These are phyloP conservation scores for Mormyrops boulengeri DNA, from an alignment of 2,797 vertebrate genomes.

Conservation along the genomic window DNA sequence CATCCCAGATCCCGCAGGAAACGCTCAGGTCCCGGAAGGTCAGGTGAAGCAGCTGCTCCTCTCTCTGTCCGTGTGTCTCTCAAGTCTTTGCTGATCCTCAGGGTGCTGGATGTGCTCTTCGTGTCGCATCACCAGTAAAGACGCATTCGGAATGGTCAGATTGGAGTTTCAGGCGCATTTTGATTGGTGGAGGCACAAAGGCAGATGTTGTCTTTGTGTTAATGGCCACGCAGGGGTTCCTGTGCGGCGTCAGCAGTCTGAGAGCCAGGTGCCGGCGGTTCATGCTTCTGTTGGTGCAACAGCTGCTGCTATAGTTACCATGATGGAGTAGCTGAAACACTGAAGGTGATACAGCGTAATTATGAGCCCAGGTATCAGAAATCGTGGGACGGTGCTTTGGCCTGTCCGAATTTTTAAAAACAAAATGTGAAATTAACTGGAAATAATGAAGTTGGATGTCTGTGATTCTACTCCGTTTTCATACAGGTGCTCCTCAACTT, in stretches of 20 bases:
- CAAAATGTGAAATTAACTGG: not conserved
- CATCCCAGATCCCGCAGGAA: not conserved
- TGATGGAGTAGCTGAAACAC: not conserved
- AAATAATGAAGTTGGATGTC: not conserved
- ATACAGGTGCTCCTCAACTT: not conserved
- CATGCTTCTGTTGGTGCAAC: not conserved
- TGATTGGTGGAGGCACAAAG: not conserved
- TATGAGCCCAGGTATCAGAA: not conserved
- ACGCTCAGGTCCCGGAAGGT: not conserved
- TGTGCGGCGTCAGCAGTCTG: not conserved
- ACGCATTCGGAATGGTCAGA: not conserved
- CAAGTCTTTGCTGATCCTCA: not conserved
- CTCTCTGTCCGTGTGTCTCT: not conserved
- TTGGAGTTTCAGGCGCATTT: not conserved
- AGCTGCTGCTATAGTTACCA: not conserved
- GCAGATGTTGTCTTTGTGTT: not conserved
- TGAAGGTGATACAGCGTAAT: not conserved
- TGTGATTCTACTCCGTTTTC: not conserved
- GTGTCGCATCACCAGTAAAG: not conserved
- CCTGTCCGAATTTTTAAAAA: not conserved
- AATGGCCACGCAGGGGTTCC: not conserved
- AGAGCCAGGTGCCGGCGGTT: not conserved
- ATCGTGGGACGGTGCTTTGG: not conserved
- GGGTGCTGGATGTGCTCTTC: not conserved
- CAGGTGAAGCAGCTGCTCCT: not conserved